Evolutionary conservation across 2,888 invertebrate species (phyloP), one percentile per base, ranked within the genome.

Genomic region (Leptura quadrifasciata): DNA sequence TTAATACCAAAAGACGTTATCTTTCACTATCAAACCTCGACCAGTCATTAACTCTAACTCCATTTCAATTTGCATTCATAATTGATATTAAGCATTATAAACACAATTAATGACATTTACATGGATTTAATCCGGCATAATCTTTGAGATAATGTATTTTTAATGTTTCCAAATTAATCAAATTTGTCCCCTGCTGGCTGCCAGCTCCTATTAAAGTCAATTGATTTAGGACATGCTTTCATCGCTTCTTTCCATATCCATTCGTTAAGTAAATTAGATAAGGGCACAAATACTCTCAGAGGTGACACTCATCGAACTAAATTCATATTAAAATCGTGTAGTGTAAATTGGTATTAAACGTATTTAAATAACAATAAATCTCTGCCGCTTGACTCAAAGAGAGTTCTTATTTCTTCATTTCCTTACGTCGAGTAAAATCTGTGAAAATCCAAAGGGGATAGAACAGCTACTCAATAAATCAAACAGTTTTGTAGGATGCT

Each of bases 171-270:
- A 47, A 9, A 57, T 68, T 57, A 68, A 68, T 57, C 35, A 68
- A 68, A 68, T 68, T 17, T 31, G n/a, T 12, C 58, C 52, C 58
- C 58, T 39, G 20, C 20, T 21, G 69, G 57, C 57, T 69, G 69
- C 47, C 58, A 69, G 57, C 8, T 58, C 15, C 17, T 58, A 69
- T 58, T 69, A 39, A 57, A 21, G 0, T 1, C 39, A 69, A 69
- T 58, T 69, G 69, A 69, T 69, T 69, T 69, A 69, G 58, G 35
- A 39, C 57, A 31, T 9, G 52, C n/a, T 54, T 27, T 54, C 24
- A 27, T 24, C 65, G 21, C 47, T 24, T 8, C 35, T 54, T 24
- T 54, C 24, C 52, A 65, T 65, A 24, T 24, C 0, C 65, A 24
- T 52, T 24, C n/a, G 20, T 64, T 64, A 60, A 60, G 17, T 60